phyloP scores from a whole-genome alignment of 2,888 invertebrate species.

The Caenorhabditis uteleia region DNA sequence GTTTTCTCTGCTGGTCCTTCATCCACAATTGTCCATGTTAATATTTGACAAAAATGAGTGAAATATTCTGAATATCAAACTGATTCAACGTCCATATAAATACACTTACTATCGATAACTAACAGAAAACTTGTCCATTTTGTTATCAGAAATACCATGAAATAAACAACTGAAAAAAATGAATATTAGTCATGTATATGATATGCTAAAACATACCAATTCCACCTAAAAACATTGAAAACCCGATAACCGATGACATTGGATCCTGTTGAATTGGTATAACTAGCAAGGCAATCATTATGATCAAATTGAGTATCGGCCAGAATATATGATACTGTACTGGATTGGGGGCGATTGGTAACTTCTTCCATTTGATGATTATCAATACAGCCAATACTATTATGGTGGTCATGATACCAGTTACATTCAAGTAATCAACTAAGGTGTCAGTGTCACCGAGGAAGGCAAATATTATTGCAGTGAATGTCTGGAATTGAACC shows the following conservation, averaged over 20 bases:
- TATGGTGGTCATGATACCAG: conserved; percentile 40
- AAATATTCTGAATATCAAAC: conserved; percentile 24
- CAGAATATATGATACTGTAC: conserved; percentile 45
- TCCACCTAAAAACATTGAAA: conserved; percentile 42
- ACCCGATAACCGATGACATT: conserved; percentile 39
- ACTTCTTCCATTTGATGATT: conserved; percentile 47
- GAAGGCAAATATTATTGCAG: conserved; percentile 45
- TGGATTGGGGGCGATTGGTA: conserved; percentile 41
- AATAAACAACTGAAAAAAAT: conserved; percentile 37
- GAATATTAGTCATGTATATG: neutral
- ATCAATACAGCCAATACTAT: conserved; percentile 38
- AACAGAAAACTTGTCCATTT: conserved; percentile 18
- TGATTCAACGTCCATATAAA: neutral
- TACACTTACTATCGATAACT: conserved; percentile 10
- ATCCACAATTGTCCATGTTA: conserved; percentile 49
- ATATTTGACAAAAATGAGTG: conserved; percentile 37
- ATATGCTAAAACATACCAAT: conserved; percentile 21
- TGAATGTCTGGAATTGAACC: conserved; percentile 38
- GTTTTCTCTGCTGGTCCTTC: conserved; percentile 24
- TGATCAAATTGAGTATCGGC: conserved; percentile 42
- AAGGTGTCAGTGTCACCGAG: conserved; percentile 46
- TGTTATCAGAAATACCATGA: conserved; percentile 23
- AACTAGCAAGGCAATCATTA: conserved; percentile 41
- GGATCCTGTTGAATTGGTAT: conserved; percentile 47
- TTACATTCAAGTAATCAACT: conserved; percentile 47